phyloP scores from a whole-genome alignment of 1,140 invertebrate genomes.

The Bombus waltoni region DNA sequence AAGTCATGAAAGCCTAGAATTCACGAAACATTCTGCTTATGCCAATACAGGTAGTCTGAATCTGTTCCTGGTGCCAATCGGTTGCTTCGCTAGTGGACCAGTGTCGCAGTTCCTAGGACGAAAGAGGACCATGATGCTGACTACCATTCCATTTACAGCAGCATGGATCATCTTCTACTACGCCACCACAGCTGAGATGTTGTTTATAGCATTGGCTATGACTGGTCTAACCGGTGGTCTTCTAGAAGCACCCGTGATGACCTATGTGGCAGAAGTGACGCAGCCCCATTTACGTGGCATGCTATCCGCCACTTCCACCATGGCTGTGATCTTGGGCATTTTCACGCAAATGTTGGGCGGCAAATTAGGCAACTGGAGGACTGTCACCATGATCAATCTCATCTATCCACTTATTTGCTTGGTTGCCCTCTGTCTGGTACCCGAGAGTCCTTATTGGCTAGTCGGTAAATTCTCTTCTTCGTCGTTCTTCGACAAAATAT shows the following conservation, averaged over 20 bases:
- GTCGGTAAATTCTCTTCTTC: constrained; percentile 73
- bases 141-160: constrained; percentile 88
- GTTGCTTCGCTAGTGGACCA: constrained; percentile 88
- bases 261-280: constrained; percentile 91
- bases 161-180: constrained; percentile 89
- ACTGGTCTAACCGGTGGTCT: constrained; percentile 89
- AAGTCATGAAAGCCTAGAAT: not conserved
- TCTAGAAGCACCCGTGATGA: constrained; percentile 90
- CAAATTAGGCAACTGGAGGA: constrained; percentile 87
- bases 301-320: constrained; percentile 88
- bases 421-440: constrained; percentile 86
- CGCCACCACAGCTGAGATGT: constrained; percentile 83
- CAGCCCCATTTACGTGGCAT: constrained; percentile 90
- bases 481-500: too few relatives aligned
- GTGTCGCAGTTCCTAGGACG: constrained; percentile 88
- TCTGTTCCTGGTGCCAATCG: constrained; percentile 89
- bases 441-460: constrained; percentile 91
- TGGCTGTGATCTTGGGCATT: constrained; percentile 88
- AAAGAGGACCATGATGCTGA: constrained; percentile 88
- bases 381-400: constrained; percentile 87
- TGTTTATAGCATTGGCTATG: constrained; percentile 87
- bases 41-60: constrained; percentile 87
- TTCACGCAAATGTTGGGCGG: constrained; percentile 88
- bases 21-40: not conserved
- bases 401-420: constrained; percentile 87